Base-by-base conservation (phyloP, 2,113 vertebrate genomes). In the Triplophysa siluroides region DNA sequence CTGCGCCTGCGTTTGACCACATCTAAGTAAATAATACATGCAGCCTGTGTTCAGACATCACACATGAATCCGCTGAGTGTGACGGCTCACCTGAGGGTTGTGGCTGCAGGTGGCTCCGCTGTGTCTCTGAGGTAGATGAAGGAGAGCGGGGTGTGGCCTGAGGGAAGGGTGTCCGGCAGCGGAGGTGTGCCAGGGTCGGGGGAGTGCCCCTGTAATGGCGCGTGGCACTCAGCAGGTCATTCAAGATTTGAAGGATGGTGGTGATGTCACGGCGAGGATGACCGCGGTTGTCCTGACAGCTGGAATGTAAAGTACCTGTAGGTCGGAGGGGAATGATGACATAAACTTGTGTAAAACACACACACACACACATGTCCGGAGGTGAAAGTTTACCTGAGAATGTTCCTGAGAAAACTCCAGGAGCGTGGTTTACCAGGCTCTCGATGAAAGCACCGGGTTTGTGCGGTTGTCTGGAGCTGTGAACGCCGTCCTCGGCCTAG, bases 221-320 rank as follows among this genome's bases (percentile, higher is more conserved):
- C 0, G 96, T 96, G 79, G 97, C 96, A 14, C 92, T 95, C 85
- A 98, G 89, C 81, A 97, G 95, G 91, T 98, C 96, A 0, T 94
- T 95, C 71, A 98, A 94, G 85, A 98, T 98, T 91, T 98, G 96
- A 64, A 98, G 93, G 83, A 98, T 96, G 86, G 97, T 95, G 87
- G 90, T 88, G 1, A 97, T 94, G 86, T 98, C 96, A 0, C 92
- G 92, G 7, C 93, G 92, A 0, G 94, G 95, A 83, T 93, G 92
- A 41, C 93, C 94, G 8, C 91, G 91, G 85, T 92, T 88, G 83
- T 93, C 95, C 81, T 96, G 96, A 89, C 93, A 95, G 85, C 93
- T 94, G 18, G 95, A 95, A 79, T 94, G 94, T 88, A 98, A 89
- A 23, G 95, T 96, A 88, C 96, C 97, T 98, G 86, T 0, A 0